Evolutionary conservation across 2,113 vertebrate genomes (phyloP), one percentile per base, ranked within the genome.

Genomic region (Bubalus kerabau): DNA sequence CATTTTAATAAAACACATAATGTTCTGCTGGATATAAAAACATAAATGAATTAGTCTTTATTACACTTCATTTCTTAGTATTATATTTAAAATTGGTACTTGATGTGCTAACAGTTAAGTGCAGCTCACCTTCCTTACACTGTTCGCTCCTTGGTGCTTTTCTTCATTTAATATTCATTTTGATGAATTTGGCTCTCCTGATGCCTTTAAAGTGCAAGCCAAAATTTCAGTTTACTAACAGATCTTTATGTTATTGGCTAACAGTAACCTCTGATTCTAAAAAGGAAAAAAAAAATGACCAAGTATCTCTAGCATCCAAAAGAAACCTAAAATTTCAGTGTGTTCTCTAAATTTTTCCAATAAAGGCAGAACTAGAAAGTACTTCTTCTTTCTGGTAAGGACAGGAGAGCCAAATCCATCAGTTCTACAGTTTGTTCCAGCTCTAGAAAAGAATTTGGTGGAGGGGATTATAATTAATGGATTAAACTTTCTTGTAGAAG

Each of bases 81-180:
- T 86, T 91, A 62, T 89, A 93, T 93, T 95, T 94, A 71, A 92
- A 89, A 86, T 95, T 43, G 59, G 48, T 88, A 96, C 91, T 94
- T 94, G 80, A 52, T 97, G 97, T 92, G 81, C 96, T 97, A 89
- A 89, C 67, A 60, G 48, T 91, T 82, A 83, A 96, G 32, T 96
- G 15, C 8, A 89, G 13, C 17, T 78, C 14, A 71, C 24, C 32
- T 96, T 95, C 56, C 80, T 94, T 74, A 36, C 46, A 28, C 43
- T 83, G 14, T 74, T 96, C 48, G 2, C 4, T 74, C 30, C 26
- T 88, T 95, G 40, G 4, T 90, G 12, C 21, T 57, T 94, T 67
- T 95, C 57, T 95, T 93, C 28, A 95, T 81, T 94, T 85, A 92
- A 85, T 95, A 88, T 67, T 88, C 48, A 85, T 83, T 96, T 90